Evolutionary conservation across 1,140 invertebrate genomes (phyloP).

Genomic region (Bombus polaris): DNA sequence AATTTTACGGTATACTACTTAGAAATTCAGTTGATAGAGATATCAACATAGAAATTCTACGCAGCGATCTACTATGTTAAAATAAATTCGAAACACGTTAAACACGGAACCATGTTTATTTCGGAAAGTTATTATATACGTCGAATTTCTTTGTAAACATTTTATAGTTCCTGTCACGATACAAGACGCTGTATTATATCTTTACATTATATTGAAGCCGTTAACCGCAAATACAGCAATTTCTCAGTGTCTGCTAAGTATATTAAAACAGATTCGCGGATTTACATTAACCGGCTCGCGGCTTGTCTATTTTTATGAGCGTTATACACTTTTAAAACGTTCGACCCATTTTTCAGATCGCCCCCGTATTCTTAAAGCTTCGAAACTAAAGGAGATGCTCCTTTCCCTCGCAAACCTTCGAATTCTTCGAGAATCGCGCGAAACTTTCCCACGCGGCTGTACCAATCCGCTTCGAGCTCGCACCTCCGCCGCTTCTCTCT

Average conservation of each 20-base stretch:
- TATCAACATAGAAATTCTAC: not conserved
- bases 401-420: not conserved
- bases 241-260: not conserved
- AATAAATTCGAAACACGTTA: not conserved
- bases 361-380: not conserved
- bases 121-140: not conserved
- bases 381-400: conserved; percentile 18
- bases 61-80: too few relatives aligned
- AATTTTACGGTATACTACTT: not conserved
- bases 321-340: conserved; percentile 30
- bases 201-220: not conserved
- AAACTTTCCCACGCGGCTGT: conserved; percentile 5
- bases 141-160: not conserved
- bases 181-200: not conserved
- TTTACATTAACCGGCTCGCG: not conserved
- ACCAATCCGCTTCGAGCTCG: not conserved
- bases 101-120: not conserved
- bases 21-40: not conserved
- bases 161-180: not conserved
- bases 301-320: conserved; percentile 20
- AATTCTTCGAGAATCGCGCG: conserved; percentile 5
- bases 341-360: conserved; percentile 35
- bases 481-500: not conserved
- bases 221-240: not conserved
- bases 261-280: conserved; percentile 22